phyloP scores from a whole-genome alignment of 2,888 invertebrate genomes.

The Sylvicola fuscatus region DNA sequence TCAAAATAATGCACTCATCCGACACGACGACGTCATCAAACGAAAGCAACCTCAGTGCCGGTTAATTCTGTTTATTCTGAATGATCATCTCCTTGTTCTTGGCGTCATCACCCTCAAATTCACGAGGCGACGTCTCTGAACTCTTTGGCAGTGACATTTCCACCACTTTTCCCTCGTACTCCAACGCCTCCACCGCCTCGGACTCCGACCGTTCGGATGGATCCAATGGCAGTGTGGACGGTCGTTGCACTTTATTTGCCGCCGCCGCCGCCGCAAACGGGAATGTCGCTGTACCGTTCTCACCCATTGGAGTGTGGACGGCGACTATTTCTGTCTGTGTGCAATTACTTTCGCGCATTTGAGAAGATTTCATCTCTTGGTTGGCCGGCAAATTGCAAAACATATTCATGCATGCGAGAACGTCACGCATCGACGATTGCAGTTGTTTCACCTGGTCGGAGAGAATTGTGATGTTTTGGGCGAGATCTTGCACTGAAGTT shows the following conservation, averaged over 20 bases:
- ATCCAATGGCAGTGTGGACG: conserved; percentile 20
- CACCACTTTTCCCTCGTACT: too few relatives aligned
- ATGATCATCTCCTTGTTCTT: too few relatives aligned
- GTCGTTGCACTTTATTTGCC: conserved; percentile 15
- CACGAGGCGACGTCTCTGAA: too few relatives aligned
- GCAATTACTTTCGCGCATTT: conserved; percentile 27
- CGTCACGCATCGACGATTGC: conserved; percentile 59
- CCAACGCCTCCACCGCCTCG: too few relatives aligned
- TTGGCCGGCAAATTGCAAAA: conserved; percentile 24
- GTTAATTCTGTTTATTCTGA: too few relatives aligned
- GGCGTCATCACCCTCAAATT: too few relatives aligned
- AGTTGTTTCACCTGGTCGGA: conserved; percentile 61
- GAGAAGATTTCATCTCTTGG: conserved; percentile 14
- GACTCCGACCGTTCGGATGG: background rate
- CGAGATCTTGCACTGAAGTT: conserved; percentile 41
- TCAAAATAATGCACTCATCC: too few relatives aligned
- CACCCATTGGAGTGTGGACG: conserved; percentile 52
- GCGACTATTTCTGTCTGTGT: conserved; percentile 70
- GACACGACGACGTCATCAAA: too few relatives aligned
- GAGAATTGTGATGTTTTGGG: conserved; percentile 51
- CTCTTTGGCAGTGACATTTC: too few relatives aligned
- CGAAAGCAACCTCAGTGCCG: too few relatives aligned
- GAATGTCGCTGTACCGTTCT: conserved; percentile 22
- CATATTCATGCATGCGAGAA: conserved; percentile 45
- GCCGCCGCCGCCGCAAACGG: conserved; percentile 16